Base-by-base conservation (phyloP, 1,140 invertebrate genomes). In the Geopemphigus sp. region DNA sequence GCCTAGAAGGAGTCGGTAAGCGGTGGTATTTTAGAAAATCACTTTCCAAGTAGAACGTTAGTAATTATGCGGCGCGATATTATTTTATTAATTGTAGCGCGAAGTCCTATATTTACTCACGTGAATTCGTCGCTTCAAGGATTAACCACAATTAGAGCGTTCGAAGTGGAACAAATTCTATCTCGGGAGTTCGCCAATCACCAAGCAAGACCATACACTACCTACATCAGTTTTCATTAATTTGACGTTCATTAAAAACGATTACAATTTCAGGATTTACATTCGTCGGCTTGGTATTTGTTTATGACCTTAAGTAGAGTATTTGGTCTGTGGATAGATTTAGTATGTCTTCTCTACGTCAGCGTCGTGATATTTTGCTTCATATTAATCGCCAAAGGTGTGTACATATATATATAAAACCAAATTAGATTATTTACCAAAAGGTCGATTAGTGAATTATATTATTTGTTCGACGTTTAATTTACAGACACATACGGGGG, bases 81-180 rank as follows among this genome's bases (percentile, higher is more conserved):
- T 59, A 73, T 70, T 8, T 24, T 80, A 80, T 61, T 80, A 66
- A 59, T 15, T 26, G 12, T 78, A 93, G 91, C 90, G 66, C 88
- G 91, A 63, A 92, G 91, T 86, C 95, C 94, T 0, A 90, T 97
- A 50, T 95, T 94, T 86, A 91, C 93, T 15, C 95, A 98, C 84
- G 86, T 98, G 70, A 95, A 92, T 85, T 91, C 95, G 26, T 93
- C 95, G 0, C 86, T 98, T 0, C 93, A 94, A 86, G 96, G 96
- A 8, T 86, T 98, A 29, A 89, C 93, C 1, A 97, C 95, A 0
- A 95, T 98, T 74, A 88, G 96, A 80, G 94, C 95, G 0, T 96
- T 94, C 82, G 88, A 89, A 45, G 92, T 92, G 0, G 90, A 97
- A 86, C 87, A 90, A 82, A 91, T 92, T 80, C 88, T 98, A 15